Conservation (phyloP, 2,888 invertebrate genomes). For the Drosophila picticornis region DNA sequence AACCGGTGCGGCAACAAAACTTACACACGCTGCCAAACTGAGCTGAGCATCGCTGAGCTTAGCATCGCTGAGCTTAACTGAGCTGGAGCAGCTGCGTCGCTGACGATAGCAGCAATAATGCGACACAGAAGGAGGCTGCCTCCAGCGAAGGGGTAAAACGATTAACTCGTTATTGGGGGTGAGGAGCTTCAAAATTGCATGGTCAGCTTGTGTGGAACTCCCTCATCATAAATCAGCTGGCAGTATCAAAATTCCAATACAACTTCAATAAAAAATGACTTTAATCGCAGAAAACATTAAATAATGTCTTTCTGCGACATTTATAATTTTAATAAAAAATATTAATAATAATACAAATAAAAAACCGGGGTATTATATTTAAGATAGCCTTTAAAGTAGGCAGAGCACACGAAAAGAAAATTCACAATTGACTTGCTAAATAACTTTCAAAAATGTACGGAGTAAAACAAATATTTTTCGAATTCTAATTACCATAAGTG, state of each 20-base stretch:
- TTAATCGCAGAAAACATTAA: background rate
- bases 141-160: conserved; percentile 7
- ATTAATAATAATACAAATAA: background rate
- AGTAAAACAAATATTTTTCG: background rate
- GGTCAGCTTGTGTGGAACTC: conserved; percentile 11
- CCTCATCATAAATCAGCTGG: conserved; percentile 27
- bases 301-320: background rate
- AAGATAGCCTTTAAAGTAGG: background rate
- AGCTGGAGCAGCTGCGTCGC: conserved; percentile 37
- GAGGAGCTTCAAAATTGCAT: conserved; percentile 10
- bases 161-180: conserved; percentile 44
- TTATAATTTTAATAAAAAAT: background rate
- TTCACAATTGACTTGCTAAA: background rate
- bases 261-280: background rate
- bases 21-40: conserved; percentile 16
- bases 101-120: conserved; percentile 22
- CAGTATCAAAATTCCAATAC: conserved; percentile 7
- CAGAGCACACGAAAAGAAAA: background rate
- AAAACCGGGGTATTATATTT: background rate
- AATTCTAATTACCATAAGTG: background rate
- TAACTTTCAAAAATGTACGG: background rate
- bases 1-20: conserved; percentile 51
- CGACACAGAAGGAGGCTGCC: conserved; percentile 22
- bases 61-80: conserved; percentile 19
- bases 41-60: conserved; percentile 6